Base-by-base conservation (phyloP, 2,113 vertebrate species). In the Semnornis frantzii region DNA sequence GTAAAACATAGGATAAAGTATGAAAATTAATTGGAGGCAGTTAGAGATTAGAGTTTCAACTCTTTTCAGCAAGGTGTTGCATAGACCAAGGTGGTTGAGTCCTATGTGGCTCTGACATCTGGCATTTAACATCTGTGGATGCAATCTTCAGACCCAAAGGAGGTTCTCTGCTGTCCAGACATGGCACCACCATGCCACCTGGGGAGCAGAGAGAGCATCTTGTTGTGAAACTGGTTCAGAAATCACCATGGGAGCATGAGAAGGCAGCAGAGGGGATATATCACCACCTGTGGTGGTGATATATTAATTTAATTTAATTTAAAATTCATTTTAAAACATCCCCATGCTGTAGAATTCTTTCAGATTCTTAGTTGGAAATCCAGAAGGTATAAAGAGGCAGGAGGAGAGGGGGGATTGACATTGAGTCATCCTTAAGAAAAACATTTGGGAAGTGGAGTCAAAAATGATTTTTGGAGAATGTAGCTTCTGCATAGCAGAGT, bases 101-200 rank as follows among this genome's bases (percentile, higher is more conserved):
- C 37, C 54, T 12, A 0, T 2, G 4, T 0, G 15, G 46, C 78
- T 81, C 78, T 16, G 55, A 28, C 3, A 3, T 8, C 8, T 48
- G 46, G 17, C 1, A 3, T 44, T 58, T 17, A 25, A 33, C 15
- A 17, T 1, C 34, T 2, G 1, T 0, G 0, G 42, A 23, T 52
- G 50, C 50, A 62, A 46, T 10, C 1, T 6, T 58, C 23, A 52
- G 23, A 52, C 50, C 50, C 23, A 52, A 24, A 25, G 50, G 50
- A 52, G 50, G 23, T 52, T 52, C 50, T 52, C 50, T 52, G 50
- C 50, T 25, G 12, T 52, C 50, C 50, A 25, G 50, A 52, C 50
- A 24, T 52, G 50, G 50, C 50, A 52, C 50, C 23, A 52, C 24
- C 9, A 52, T 52, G 50, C 31, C 39, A 23, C 12, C 0, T 17